Evolutionary conservation across 2,113 vertebrate genomes (phyloP).

Genomic region (Halichoeres trimaculatus): DNA sequence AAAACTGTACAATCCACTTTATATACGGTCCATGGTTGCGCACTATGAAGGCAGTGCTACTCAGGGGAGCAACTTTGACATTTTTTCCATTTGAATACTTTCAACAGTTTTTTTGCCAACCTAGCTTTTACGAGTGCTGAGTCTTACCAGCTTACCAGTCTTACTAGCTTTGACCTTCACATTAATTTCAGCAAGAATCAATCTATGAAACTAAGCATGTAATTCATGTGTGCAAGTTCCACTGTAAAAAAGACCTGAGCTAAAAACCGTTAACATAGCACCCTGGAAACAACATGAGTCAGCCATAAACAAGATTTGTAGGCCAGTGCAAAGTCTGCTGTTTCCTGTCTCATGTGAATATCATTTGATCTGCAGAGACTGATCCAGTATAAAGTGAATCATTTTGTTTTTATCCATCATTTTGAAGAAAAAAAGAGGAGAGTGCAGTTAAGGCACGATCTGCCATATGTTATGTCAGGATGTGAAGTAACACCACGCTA

Average conservation of each 20-base stretch:
- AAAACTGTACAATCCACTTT: too few species aligned
- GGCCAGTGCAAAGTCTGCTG: neutral
- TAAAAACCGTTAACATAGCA: slow-evolving; percentile 20
- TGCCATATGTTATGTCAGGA: neutral
- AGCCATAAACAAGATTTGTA: neutral
- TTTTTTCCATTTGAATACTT: too few species aligned
- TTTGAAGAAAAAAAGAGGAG: too few species aligned
- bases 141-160: neutral
- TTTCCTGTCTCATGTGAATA: slow-evolving; percentile 6
- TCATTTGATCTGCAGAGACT: too few species aligned
- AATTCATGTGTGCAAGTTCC: neutral
- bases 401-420: too few species aligned
- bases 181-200: slow-evolving; percentile 7
- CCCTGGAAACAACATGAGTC: slow-evolving; percentile 24
- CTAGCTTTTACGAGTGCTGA: neutral
- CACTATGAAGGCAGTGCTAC: too few species aligned
- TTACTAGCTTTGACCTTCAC: slow-evolving; percentile 2
- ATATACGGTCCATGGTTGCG: too few species aligned
- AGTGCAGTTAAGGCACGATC: neutral
- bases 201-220: slow-evolving; percentile 3
- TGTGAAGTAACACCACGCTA: neutral
- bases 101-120: neutral
- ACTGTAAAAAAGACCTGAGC: too few species aligned
- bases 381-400: too few species aligned
- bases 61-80: too few species aligned